Base-by-base conservation (phyloP, 2,888 invertebrate genomes). In the Lacanobia wlatinum region DNA sequence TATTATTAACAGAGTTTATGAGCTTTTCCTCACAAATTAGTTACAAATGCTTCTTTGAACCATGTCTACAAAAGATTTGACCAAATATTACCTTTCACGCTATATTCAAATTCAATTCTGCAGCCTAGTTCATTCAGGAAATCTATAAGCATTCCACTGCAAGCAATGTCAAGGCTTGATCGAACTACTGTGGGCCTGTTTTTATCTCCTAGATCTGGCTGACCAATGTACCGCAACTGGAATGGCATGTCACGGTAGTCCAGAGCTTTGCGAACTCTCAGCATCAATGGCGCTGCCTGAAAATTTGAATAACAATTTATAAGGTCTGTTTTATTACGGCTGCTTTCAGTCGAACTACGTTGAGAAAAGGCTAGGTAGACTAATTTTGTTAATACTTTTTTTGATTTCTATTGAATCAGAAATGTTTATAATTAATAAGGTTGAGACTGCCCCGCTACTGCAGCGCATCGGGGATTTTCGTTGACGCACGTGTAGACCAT, bases 41-140 rank as follows among this genome's bases (percentile, higher is more conserved):
- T n/a, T n/a, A n/a, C n/a, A n/a, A n/a, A n/a, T n/a, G n/a, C n/a
- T n/a, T n/a, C n/a, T n/a, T n/a, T 23, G 4, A 12, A 52, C 7
- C 46, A n/a, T 56, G 6, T 52, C 14, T 21, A 73, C 2, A 7
- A 48, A 12, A 38, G 34, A 34, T 34, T 34, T 12, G 12, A 43
- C 10, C 12, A 12, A 56, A 53, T 21, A 56, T 23, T 89, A 92
- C 98, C 99, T 94, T 99, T 97, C 1, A 98, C 97, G 84, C 98
- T 98, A 90, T 98, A 99, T 94, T 99, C 99, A 96, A 98, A 99
- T 90, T 99, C 99, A 78, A 99, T 96, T 72, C 98, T 96, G 87
- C 98, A 98, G 0, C 99, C 99, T 82, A 99, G 96, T 95, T 99
- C 99, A 78, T 98, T 98, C 0, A 99, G 97, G 90, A 99, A 99